Evolutionary conservation across 2,113 vertebrate genomes (phyloP).

Genomic region (Dicerorhinus sumatrensis): DNA sequence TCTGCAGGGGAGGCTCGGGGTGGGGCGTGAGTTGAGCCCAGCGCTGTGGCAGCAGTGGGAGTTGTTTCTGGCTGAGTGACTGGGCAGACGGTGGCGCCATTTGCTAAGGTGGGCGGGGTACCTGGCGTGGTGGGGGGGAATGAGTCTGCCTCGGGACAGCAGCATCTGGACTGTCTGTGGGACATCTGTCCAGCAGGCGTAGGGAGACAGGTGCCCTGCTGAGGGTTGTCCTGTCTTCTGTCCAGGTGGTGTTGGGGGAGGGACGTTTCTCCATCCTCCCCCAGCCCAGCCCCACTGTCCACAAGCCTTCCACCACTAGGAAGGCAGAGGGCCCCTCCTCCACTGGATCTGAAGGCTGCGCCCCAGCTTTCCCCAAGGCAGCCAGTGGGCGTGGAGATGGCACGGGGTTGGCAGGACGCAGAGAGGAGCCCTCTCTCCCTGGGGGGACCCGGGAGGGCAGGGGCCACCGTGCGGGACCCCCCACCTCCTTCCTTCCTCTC

Average conservation of each 20-base stretch:
- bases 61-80: not conserved
- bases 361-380: not conserved
- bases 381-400: not conserved
- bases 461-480: too few relatives aligned
- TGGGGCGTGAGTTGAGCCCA: not conserved
- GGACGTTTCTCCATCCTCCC: not conserved
- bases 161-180: not conserved
- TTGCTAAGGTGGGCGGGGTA: not conserved
- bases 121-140: too few relatives aligned
- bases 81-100: not conserved
- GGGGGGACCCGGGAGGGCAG: not conserved
- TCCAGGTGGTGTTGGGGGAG: not conserved
- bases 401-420: too few relatives aligned
- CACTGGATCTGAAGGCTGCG: accelerated
- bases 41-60: not conserved
- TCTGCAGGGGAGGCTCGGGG: not conserved
- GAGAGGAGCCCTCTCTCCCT: not conserved
- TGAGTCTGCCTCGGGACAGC: not conserved
- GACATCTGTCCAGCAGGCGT: not conserved
- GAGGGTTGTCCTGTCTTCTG: not conserved
- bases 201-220: not conserved
- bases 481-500: not conserved
- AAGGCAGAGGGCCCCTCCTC: not conserved
- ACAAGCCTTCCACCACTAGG: not conserved
- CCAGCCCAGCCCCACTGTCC: not conserved